Percentiles rank a stretch among this genome's conserved stretches.
These are phyloP conservation scores for Scytalopus superciliaris DNA, from an alignment of 2,113 vertebrate genomes.

Conservation along the genomic window DNA sequence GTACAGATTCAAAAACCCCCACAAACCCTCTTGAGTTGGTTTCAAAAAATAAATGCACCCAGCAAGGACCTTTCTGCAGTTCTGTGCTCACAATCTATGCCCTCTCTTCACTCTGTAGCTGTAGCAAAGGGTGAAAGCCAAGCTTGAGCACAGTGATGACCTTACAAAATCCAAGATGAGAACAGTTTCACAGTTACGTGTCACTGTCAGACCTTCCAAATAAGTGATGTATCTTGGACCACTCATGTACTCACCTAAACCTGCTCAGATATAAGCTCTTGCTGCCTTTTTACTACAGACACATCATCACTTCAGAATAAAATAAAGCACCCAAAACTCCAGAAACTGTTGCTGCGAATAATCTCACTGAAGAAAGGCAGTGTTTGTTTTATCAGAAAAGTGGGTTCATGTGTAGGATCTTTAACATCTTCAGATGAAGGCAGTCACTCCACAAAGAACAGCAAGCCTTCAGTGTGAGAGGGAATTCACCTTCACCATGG, in stretches of 20 bases:
- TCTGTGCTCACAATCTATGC: background rate
- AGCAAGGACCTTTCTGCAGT: background rate
- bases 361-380: background rate
- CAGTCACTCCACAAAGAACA: background rate
- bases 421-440: background rate
- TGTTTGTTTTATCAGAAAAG: background rate
- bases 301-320: background rate
- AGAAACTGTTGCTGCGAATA: constrained; percentile 21
- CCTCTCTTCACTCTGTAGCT: background rate
- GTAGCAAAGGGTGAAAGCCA: background rate
- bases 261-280: constrained; percentile 1
- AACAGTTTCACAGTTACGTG: background rate
- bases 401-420: background rate
- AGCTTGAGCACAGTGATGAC: background rate
- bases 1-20: background rate
- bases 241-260: background rate
- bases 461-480: background rate
- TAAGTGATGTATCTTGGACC: background rate
- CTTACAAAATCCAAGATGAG: constrained; percentile 3
- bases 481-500: background rate
- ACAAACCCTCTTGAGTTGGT: background rate
- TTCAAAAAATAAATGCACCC: background rate
- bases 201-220: constrained; percentile 26
- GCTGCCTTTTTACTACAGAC: background rate
- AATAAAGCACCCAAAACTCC: background rate